phyloP scores from a whole-genome alignment of 2,113 vertebrate genomes.

The Paralichthys olivaceus region DNA sequence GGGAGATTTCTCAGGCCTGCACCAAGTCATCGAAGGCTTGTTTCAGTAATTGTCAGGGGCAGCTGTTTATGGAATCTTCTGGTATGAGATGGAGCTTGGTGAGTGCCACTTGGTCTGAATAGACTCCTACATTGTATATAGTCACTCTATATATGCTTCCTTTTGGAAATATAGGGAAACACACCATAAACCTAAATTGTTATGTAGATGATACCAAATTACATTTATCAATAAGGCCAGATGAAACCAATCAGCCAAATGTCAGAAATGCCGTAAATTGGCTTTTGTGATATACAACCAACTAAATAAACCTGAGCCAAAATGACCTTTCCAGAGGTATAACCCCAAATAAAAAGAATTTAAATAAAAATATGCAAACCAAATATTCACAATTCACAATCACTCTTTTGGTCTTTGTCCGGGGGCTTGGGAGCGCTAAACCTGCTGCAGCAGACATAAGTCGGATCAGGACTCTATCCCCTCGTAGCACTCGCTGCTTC shows the following conservation, averaged over 20 bases:
- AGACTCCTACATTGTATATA: not conserved
- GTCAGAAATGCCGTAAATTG: too few relatives aligned
- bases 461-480: conserved; percentile 42
- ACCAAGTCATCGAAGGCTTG: too few relatives aligned
- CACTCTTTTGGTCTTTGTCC: conserved; percentile 33
- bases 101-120: not conserved
- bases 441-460: conserved; percentile 64
- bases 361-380: conserved; percentile 7
- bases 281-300: too few relatives aligned
- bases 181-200: not conserved
- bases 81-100: not conserved
- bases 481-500: conserved; percentile 22
- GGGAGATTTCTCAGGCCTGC: too few relatives aligned
- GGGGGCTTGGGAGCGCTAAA: conserved; percentile 25
- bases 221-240: too few relatives aligned
- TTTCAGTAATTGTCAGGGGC: too few relatives aligned
- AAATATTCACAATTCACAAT: conserved; percentile 40
- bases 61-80: too few relatives aligned
- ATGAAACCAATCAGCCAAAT: too few relatives aligned
- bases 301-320: not conserved
- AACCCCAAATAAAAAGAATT: not conserved
- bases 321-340: not conserved
- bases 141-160: not conserved
- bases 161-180: not conserved
- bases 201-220: too few relatives aligned